phyloP scores from a whole-genome alignment of 2,797 vertebrate genomes.

The Saxicola maurus region DNA sequence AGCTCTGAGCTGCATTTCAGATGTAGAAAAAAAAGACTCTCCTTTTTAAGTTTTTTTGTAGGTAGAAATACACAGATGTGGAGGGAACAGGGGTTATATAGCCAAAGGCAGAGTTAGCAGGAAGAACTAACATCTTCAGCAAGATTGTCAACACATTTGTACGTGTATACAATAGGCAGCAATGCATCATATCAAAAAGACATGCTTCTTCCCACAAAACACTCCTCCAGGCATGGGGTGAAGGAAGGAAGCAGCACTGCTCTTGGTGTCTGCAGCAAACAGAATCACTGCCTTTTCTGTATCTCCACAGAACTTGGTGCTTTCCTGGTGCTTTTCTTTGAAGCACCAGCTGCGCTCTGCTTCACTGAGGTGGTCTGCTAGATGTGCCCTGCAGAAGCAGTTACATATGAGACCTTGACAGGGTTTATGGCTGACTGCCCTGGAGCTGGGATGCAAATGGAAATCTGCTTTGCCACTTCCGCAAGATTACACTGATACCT shows the following conservation, averaged over 20 bases:
- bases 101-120: not conserved
- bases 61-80: not conserved
- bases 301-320: rapidly evolving
- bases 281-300: not conserved
- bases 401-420: not conserved
- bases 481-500: not conserved
- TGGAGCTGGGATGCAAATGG: not conserved
- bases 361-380: not conserved
- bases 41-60: not conserved
- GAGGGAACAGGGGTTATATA: not conserved
- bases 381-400: not conserved
- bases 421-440: rapidly evolving
- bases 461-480: not conserved
- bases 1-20: not conserved
- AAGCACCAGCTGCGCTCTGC: not conserved
- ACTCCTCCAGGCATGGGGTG: not conserved
- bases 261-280: not conserved
- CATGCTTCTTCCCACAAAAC: not conserved
- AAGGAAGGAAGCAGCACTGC: not conserved
- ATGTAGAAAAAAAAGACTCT: not conserved
- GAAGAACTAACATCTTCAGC: not conserved
- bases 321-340: not conserved
- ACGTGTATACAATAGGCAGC: not conserved
- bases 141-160: not conserved
- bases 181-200: not conserved